These are phyloP conservation scores for Bos taurus DNA, from an alignment of 2,113 vertebrate genomes.

Conservation along the genomic window DNA sequence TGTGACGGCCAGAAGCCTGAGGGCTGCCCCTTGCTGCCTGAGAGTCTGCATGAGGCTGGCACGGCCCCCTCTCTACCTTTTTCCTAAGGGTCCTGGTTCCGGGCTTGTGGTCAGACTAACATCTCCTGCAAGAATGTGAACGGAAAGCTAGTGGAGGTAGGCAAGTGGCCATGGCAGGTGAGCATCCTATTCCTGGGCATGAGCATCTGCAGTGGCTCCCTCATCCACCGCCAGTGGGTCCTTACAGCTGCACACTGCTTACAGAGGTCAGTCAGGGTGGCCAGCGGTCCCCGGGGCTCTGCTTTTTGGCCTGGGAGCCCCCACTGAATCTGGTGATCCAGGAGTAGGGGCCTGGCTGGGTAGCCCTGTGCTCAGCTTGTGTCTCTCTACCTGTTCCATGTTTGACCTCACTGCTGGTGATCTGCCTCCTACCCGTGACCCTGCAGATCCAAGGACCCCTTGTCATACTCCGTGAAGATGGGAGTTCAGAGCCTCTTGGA, in stretches of 20 bases:
- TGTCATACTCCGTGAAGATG: background rate
- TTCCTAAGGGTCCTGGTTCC: constrained; percentile 11
- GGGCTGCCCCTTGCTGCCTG: background rate
- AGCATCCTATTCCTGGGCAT: constrained; percentile 42
- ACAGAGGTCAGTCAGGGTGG: constrained; percentile 50
- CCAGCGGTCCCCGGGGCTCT: rapidly evolving
- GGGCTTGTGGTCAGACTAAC: constrained; percentile 32
- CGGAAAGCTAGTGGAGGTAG: constrained; percentile 44
- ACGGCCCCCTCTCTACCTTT: background rate
- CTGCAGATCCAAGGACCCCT: constrained; percentile 38
- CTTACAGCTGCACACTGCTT: constrained; percentile 72
- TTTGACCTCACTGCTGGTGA: background rate
- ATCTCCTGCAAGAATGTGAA: constrained; percentile 36
- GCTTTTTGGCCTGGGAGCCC: background rate
- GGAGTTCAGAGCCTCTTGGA: background rate
- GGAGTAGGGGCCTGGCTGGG: background rate
- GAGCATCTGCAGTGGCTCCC: constrained; percentile 56
- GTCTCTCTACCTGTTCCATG: background rate
- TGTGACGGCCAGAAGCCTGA: background rate
- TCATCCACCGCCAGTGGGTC: constrained; percentile 69
- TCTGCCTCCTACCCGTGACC: background rate
- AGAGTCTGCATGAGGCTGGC: background rate
- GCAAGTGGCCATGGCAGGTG: constrained; percentile 74
- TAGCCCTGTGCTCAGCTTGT: background rate
- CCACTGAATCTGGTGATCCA: background rate